Conservation (phyloP, 2,797 vertebrate genomes). For the Alcedo quadribrachys region DNA sequence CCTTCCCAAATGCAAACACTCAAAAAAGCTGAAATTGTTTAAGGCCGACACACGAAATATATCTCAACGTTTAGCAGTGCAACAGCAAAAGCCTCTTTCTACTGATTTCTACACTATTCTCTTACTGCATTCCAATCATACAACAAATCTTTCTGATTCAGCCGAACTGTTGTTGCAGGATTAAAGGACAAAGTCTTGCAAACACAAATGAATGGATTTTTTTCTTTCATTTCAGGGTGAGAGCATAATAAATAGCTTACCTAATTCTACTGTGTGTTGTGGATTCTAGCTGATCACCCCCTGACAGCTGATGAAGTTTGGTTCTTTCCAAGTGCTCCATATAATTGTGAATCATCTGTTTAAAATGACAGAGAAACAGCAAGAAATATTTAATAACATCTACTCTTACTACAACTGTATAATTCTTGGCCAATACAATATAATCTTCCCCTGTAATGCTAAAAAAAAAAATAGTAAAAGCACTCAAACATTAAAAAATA, state of each 20-base stretch:
- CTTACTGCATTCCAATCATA: constrained; percentile 64
- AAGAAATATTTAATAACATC: background rate
- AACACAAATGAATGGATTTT: constrained; percentile 52
- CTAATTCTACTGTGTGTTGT: constrained; percentile 81
- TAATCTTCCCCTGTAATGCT: background rate
- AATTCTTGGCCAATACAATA: background rate
- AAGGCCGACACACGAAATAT: background rate
- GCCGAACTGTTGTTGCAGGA: constrained; percentile 68
- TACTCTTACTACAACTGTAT: background rate
- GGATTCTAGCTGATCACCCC: constrained; percentile 85
- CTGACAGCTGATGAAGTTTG: constrained; percentile 89
- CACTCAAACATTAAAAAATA: background rate
- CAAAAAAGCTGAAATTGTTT: background rate
- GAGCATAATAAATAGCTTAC: constrained; percentile 81
- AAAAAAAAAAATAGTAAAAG: background rate
- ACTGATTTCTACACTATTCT: constrained; percentile 46
- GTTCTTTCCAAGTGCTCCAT: constrained; percentile 98
- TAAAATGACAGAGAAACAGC: constrained; percentile 55
- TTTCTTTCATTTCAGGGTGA: constrained; percentile 61
- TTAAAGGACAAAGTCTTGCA: constrained; percentile 72
- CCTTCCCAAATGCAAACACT: background rate
- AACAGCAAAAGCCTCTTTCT: constrained; percentile 27
- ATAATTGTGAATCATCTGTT: constrained; percentile 99
- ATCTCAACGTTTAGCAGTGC: background rate
- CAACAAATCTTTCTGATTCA: constrained; percentile 63